Percentiles rank a stretch among this genome's conserved stretches.
Evolutionary conservation across 2,888 invertebrate genomes (phyloP).

Genomic region (Epinotia brunnichana): DNA sequence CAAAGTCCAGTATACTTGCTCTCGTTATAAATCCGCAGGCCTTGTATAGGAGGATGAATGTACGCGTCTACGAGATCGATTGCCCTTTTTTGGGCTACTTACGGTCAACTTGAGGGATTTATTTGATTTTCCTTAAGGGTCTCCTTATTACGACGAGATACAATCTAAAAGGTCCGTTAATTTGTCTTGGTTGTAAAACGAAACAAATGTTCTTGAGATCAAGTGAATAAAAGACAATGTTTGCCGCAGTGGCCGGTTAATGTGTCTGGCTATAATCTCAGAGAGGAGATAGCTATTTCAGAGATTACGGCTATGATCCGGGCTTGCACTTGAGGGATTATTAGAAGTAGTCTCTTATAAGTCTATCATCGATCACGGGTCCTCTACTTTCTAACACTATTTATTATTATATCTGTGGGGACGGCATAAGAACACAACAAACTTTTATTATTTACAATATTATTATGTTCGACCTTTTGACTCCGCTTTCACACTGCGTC

Average conservation of each 20-base stretch:
- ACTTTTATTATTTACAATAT: too few relatives aligned
- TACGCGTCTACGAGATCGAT: slow-evolving; percentile 45
- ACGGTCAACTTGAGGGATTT: slow-evolving; percentile 45
- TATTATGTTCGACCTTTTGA: too few relatives aligned
- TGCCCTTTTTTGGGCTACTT: slow-evolving; percentile 42
- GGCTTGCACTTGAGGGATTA: slow-evolving; percentile 19
- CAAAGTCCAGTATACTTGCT: slow-evolving; percentile 8
- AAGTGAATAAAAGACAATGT: slow-evolving; percentile 15
- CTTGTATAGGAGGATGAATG: slow-evolving; percentile 48
- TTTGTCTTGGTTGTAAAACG: slow-evolving; percentile 31
- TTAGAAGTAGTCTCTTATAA: not conserved
- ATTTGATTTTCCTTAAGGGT: slow-evolving; percentile 45
- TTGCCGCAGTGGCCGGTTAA: slow-evolving; percentile 4
- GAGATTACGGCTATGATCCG: slow-evolving; percentile 21
- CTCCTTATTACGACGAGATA: slow-evolving; percentile 38
- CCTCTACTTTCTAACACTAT: not conserved
- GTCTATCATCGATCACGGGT: slow-evolving; percentile 4
- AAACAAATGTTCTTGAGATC: slow-evolving; percentile 7
- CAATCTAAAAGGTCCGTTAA: slow-evolving; percentile 30
- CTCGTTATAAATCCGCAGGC: slow-evolving; percentile 38
- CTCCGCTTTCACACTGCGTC: too few relatives aligned
- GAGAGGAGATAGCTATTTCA: slow-evolving; percentile 8
- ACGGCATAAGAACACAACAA: too few relatives aligned
- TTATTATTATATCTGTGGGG: too few relatives aligned
- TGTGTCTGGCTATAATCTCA: slow-evolving; percentile 19